A percentile compares a stretch with the other conserved stretches of the same genome.
phyloP scores from a whole-genome alignment of 2,888 invertebrate species.

The Phoronis australis region DNA sequence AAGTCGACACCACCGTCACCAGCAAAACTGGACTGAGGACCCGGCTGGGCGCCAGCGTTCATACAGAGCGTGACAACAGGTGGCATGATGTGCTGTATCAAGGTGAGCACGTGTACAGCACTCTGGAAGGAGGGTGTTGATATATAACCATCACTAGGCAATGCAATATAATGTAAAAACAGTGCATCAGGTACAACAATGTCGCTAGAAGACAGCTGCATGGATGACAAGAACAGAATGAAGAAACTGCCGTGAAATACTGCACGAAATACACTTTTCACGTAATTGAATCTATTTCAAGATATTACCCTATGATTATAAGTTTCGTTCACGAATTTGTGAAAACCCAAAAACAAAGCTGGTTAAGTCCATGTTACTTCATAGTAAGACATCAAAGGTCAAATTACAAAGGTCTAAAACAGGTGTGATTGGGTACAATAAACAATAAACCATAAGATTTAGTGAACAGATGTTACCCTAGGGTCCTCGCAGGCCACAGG shows the following conservation, averaged over 20 bases:
- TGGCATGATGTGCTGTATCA: slow-evolving; percentile 83
- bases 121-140: slow-evolving; percentile 30
- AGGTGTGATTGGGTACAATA: background rate
- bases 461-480: slow-evolving; percentile 47
- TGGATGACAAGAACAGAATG: too few species aligned
- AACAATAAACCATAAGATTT: too few species aligned
- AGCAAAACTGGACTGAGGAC: slow-evolving; percentile 18
- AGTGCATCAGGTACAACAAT: too few species aligned
- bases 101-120: slow-evolving; percentile 72
- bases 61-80: slow-evolving; percentile 82
- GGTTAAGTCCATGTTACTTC: background rate
- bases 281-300: too few species aligned
- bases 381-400: background rate
- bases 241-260: too few species aligned
- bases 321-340: too few species aligned
- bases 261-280: too few species aligned
- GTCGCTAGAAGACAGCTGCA: too few species aligned
- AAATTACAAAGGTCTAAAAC: background rate
- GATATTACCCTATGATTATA: too few species aligned
- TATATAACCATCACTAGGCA: background rate
- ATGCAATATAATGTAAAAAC: too few species aligned
- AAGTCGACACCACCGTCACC: slow-evolving; percentile 15
- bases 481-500: slow-evolving; percentile 78
- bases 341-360: background rate
- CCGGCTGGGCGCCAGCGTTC: slow-evolving; percentile 50